phyloP scores from a whole-genome alignment of 2,113 vertebrate species.

The Ia io region DNA sequence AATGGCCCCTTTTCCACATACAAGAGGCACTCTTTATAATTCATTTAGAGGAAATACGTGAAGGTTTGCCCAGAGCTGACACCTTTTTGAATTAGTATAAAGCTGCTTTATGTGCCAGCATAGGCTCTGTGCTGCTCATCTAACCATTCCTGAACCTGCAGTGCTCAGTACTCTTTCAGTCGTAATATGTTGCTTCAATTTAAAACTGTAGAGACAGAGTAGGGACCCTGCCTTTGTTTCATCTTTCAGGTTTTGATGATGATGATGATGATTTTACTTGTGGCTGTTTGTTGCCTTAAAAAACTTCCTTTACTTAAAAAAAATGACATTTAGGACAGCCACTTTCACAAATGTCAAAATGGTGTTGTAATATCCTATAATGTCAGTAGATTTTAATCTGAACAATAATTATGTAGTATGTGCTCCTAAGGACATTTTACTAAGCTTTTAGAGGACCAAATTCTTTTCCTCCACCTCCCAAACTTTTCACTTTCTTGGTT shows the following conservation, averaged over 20 bases:
- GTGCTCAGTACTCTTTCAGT: not conserved
- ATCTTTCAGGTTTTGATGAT: not conserved
- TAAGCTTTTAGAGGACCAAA: not conserved
- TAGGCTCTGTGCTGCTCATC: not conserved
- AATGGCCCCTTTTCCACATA: not conserved
- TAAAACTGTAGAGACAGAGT: not conserved
- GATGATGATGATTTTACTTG: not conserved
- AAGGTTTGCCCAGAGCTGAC: not conserved
- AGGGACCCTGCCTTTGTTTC: not conserved
- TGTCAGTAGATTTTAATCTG: not conserved
- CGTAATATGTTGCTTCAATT: not conserved
- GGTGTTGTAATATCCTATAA: not conserved
- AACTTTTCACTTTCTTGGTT: not conserved
- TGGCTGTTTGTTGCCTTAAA: not conserved
- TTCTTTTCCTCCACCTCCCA: not conserved
- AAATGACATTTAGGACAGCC: not conserved
- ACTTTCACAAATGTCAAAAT: not conserved
- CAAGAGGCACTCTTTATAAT: not conserved
- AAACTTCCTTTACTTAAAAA: not conserved
- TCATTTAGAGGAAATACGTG: not conserved
- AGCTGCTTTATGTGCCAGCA: not conserved
- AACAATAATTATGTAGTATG: not conserved
- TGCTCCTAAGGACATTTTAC: not conserved
- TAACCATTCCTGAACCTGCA: no score
- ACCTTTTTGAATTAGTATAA: not conserved